Evolutionary conservation across 2,797 vertebrate species (phyloP).

Genomic region (Selene dorsalis): DNA sequence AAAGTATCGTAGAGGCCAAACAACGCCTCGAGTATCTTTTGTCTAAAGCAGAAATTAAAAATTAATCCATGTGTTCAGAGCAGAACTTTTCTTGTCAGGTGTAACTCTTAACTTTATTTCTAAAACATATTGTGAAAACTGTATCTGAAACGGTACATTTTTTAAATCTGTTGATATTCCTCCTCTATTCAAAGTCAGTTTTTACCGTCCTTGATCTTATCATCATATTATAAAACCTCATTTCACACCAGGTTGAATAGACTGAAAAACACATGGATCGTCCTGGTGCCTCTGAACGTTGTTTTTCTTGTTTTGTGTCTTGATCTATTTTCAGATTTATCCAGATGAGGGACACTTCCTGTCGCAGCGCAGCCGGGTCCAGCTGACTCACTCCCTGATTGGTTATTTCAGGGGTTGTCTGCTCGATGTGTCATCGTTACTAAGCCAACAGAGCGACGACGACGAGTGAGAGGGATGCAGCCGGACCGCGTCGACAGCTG

Average conservation of each 20-base stretch:
- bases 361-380: constrained; percentile 90
- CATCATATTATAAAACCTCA: constrained; percentile 8
- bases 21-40: not conserved
- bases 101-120: not conserved
- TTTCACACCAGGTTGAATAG: not conserved
- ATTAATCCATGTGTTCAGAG: not conserved
- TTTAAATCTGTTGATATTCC: not conserved
- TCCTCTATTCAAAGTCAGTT: constrained; percentile 1
- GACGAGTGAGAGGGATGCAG: constrained; percentile 79
- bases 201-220: constrained; percentile 1
- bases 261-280: not conserved
- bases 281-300: not conserved
- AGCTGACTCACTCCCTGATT: constrained; percentile 92
- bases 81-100: too few species aligned
- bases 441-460: constrained; percentile 90
- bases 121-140: not conserved
- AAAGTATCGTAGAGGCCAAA: not conserved
- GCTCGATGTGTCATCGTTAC: constrained; percentile 84
- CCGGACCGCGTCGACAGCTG: not conserved
- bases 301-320: not conserved
- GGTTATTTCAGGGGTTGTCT: constrained; percentile 94
- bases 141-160: not conserved
- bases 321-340: constrained; percentile 86
- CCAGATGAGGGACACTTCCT: constrained; percentile 96
- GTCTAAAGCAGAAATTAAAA: not conserved